Base-by-base conservation (phyloP, 2,888 invertebrate species). In the Eilema depressum region DNA sequence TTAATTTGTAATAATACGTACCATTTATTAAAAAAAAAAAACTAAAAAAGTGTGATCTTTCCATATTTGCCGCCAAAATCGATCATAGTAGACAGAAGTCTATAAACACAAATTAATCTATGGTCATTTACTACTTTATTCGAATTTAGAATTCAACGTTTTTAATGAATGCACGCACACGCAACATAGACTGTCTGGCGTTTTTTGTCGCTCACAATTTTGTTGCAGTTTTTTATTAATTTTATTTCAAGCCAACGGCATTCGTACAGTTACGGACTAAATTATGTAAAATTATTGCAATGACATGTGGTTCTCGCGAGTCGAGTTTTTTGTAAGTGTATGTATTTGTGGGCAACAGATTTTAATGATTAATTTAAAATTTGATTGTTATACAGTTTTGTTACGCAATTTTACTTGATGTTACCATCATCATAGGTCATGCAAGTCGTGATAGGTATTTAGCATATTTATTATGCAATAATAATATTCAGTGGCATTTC, bases 51-150 rank as follows among this genome's bases (percentile, higher is more conserved):
- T n/a, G n/a, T n/a, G n/a, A n/a, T n/a, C 30, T 30, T 30, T 30
- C 7, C 30, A 30, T 30, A 33, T 1, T 4, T 33, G 1, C 33
- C 41, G 20, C 47, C 20, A 47, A 20, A 47, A 17, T 47, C 20
- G n/a, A n/a, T n/a, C 10, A 53, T 7, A 5, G n/a, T n/a, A n/a
- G n/a, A n/a, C n/a, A n/a, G n/a, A n/a, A n/a, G 10, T n/a, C 47
- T 20, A 20, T 69, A 26, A n/a, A 70, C 26, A 11, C 57, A 63
- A 69, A 41, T 26, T 28, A 69, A 53, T 30, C 57, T 69, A 69
- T 69, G 69, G 25, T 61, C 65, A 65, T 61, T 66, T 69, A 65
- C 26, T 65, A 61, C 69, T 59, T 64, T 23, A 33, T 69, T 59
- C 63, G 63, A 26, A 41, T 17, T 11, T 63, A 17, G 26, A 63